Base-by-base conservation (phyloP, 2,113 vertebrate genomes). In the Rhea pennata region DNA sequence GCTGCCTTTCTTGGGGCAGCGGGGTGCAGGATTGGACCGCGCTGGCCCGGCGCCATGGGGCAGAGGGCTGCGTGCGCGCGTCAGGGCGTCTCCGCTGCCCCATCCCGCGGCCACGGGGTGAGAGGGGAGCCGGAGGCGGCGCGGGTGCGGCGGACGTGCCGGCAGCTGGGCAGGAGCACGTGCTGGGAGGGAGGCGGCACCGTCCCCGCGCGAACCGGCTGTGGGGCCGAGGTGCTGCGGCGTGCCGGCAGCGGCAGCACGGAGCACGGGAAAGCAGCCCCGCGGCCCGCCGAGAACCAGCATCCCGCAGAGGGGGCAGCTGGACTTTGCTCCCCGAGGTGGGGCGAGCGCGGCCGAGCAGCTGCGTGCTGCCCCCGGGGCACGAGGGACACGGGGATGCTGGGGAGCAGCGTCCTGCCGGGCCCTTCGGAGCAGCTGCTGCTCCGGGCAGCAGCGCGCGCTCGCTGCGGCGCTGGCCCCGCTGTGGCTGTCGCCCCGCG, bases 251-350 rank as follows among this genome's bases (percentile, higher is more conserved):
- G 51, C 9, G 17, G 15, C 58, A 66, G 1, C 39, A 61, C 51
- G 75, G 48, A 46, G 39, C 54, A 39, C 64, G 16, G 24, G n/a
- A 93, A 24, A 80, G 81, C 89, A 74, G 50, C 24, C 44, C 36
- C 51, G 19, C 21, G 10, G 51, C 53, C 53, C 21, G 71, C 71
- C 8, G 29, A 48, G 46, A 3, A 17, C 46, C 6, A 33, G 78
- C 1, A 2, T 1, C 15, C 54, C 81, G 84, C 31, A 85, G 88
- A 87, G 14, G 62, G 69, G 13, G 0, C 16, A 12, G 44, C 6
- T 0, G 96, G 59, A 96, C 96, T 96, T 96, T 90, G 93, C 39
- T 48, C 95, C 29, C 4, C 1, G 2, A 95, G 95, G 95, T 87
- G 94, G 84, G 77, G 92, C 94, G 46, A 48, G 46, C 46, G 6